Percentiles rank a stretch among this genome's conserved stretches.
phyloP scores from a whole-genome alignment of 2,888 invertebrate genomes.

The Dendrolimus houi region DNA sequence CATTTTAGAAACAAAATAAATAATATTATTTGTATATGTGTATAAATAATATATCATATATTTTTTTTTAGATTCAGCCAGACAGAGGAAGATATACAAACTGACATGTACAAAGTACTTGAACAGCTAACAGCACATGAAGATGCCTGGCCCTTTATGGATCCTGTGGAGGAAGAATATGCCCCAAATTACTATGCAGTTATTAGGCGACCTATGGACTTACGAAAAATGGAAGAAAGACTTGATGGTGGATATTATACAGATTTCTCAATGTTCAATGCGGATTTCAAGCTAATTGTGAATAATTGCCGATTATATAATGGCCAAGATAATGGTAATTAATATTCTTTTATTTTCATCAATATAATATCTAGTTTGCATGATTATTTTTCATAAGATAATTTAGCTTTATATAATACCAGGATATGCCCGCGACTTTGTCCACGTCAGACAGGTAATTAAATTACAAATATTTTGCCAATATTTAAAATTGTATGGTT shows the following conservation, averaged over 20 bases:
- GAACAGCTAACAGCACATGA: conserved; percentile 91
- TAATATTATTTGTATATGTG: too few relatives aligned
- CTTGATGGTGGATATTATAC: conserved; percentile 88
- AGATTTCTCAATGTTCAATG: conserved; percentile 86
- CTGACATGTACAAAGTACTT: conserved; percentile 94
- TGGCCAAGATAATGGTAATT: conserved; percentile 92
- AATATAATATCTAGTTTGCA: too few relatives aligned
- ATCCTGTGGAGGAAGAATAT: conserved; percentile 94
- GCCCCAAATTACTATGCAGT: conserved; percentile 90
- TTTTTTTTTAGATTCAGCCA: conserved; percentile 80
- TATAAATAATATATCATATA: too few relatives aligned
- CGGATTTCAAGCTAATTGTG: conserved; percentile 93
- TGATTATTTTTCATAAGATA: too few relatives aligned
- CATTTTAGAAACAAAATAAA: too few relatives aligned
- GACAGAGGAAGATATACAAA: conserved; percentile 89
- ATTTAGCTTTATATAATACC: too few relatives aligned
- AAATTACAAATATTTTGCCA: too few relatives aligned
- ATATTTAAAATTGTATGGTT: too few relatives aligned
- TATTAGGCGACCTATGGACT: conserved; percentile 89
- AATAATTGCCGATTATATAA: conserved; percentile 95
- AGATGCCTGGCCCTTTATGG: conserved; percentile 96
- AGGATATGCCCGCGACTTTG: too few relatives aligned
- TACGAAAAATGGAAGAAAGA: conserved; percentile 91
- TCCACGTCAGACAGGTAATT: too few relatives aligned
- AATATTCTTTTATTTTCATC: neutral